Evolutionary conservation across 2,797 vertebrate genomes (phyloP).

Genomic region (Pseudopleuronectes americanus): DNA sequence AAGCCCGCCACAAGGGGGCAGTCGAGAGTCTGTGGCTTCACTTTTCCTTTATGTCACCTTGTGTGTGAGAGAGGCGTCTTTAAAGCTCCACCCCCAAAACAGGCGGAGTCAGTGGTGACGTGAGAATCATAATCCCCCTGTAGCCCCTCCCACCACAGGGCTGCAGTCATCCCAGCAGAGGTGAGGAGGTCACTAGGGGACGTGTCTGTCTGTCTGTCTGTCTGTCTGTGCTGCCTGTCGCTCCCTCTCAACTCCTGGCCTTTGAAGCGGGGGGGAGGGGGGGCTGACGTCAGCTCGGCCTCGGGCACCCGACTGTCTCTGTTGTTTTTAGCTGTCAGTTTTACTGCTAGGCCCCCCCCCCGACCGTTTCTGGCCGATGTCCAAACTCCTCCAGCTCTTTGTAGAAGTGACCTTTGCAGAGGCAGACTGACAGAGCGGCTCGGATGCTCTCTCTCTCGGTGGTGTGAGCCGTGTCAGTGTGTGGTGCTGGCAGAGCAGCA

Average conservation of each 20-base stretch:
- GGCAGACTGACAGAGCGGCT: constrained; percentile 57
- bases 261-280: constrained; percentile 44
- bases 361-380: constrained; percentile 55
- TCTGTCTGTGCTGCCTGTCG: constrained; percentile 28
- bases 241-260: constrained; percentile 51
- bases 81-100: not conserved
- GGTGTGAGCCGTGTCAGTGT: constrained; percentile 46
- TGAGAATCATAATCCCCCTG: not conserved
- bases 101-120: constrained; percentile 3
- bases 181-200: constrained; percentile 44
- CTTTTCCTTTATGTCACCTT: no score
- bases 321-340: constrained; percentile 67
- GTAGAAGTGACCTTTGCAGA: constrained; percentile 75
- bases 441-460: constrained; percentile 34
- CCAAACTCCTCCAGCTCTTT: constrained; percentile 70
- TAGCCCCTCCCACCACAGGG: constrained; percentile 7
- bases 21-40: no score
- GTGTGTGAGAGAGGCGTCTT: no score
- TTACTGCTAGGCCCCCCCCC: constrained; percentile 25
- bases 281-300: constrained; percentile 48
- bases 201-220: constrained; percentile 18
- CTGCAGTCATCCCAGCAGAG: constrained; percentile 19
- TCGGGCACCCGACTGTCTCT: constrained; percentile 53
- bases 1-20: no score
- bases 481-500: constrained; percentile 37